These are phyloP conservation scores for Oncorhynchus gorbuscha DNA, from an alignment of 2,113 vertebrate species.

Conservation along the genomic window DNA sequence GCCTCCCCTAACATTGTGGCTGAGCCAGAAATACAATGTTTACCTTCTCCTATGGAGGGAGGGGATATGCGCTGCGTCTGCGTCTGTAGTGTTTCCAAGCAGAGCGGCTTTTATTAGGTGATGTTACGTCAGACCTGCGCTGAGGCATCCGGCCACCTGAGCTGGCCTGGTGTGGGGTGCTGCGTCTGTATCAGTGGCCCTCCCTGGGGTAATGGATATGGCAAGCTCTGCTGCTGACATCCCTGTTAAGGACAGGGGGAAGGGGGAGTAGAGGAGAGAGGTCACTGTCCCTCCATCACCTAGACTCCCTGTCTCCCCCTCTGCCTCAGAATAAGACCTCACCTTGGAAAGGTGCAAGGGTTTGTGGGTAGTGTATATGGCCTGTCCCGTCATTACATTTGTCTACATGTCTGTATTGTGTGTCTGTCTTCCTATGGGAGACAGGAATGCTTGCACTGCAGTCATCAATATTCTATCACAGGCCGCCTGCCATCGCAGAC, in stretches of 20 bases:
- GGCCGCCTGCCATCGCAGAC: background rate
- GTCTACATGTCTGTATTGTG: no score
- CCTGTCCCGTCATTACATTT: background rate
- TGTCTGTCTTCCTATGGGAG: background rate
- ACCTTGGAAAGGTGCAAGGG: background rate
- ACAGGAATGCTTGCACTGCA: background rate
- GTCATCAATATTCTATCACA: constrained; percentile 1
- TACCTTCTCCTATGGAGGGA: background rate
- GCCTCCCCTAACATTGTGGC: background rate
- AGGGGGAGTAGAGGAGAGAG: no score
- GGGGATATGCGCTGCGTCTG: background rate
- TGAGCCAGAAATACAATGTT: constrained; percentile 18
- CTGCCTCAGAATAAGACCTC: background rate
- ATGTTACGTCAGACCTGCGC: background rate
- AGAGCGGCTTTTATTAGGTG: background rate
- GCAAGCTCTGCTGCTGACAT: background rate
- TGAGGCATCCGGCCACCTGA: constrained; percentile 4
- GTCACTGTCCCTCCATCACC: background rate
- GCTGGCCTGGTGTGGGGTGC: constrained; percentile 17
- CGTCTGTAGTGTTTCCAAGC: background rate
- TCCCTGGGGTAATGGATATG: background rate
- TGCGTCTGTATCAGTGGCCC: background rate
- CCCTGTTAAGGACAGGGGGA: no score
- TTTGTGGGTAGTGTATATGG: background rate
- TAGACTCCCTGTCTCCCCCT: background rate